Evolutionary conservation across 1,140 invertebrate species (phyloP).

Genomic region (Lordiphosa collinella): DNA sequence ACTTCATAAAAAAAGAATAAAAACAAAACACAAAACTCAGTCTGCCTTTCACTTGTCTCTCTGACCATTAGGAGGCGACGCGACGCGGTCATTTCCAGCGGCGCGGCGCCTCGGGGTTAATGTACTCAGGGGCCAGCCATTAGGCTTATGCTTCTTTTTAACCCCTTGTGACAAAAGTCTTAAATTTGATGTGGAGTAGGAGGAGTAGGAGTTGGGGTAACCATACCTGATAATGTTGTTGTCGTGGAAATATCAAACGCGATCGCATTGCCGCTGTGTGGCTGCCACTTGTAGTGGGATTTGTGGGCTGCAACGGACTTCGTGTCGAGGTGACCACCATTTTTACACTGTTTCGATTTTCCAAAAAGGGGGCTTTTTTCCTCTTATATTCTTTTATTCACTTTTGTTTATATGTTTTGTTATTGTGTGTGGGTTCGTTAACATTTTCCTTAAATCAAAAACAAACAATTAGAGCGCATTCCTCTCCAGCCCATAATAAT

Average conservation of each 20-base stretch:
- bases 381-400: slow-evolving; percentile 25
- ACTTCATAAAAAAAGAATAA: slow-evolving; percentile 2
- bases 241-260: slow-evolving; percentile 66
- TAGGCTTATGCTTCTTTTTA: neutral
- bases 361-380: neutral
- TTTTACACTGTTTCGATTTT: slow-evolving; percentile 8
- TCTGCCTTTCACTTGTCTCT: slow-evolving; percentile 34
- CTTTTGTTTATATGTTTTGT: slow-evolving; percentile 13
- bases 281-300: slow-evolving; percentile 42
- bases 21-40: slow-evolving; percentile 12
- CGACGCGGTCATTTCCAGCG: slow-evolving; percentile 26
- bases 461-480: slow-evolving; percentile 40
- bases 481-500: neutral
- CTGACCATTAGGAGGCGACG: slow-evolving; percentile 32
- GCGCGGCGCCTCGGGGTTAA: slow-evolving; percentile 60
- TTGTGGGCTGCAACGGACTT: slow-evolving; percentile 57
- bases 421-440: slow-evolving; percentile 26
- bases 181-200: neutral
- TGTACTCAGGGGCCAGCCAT: slow-evolving; percentile 36
- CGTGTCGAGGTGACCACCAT: slow-evolving; percentile 71
- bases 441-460: slow-evolving; percentile 31
- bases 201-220: neutral
- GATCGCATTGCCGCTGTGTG: slow-evolving; percentile 54
- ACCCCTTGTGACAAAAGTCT: slow-evolving; percentile 17
- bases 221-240: slow-evolving; percentile 70